Percentiles rank a stretch among this genome's conserved stretches.
Evolutionary conservation across 2,113 vertebrate species (phyloP).

Genomic region (Corapipo altera): DNA sequence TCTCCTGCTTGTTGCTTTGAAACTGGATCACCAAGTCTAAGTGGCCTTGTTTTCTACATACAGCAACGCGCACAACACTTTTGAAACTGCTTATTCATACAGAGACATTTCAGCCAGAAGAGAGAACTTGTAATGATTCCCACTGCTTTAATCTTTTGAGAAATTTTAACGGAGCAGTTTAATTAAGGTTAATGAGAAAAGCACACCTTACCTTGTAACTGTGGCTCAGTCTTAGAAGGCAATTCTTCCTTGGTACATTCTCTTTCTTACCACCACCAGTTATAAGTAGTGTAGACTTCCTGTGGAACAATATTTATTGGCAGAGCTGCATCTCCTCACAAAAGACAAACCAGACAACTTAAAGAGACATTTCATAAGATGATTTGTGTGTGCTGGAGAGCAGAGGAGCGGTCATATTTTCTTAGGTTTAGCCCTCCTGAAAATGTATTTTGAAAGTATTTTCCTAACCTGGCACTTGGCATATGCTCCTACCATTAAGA

Average conservation of each 20-base stretch:
- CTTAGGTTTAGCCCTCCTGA: background rate
- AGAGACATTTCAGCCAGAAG: background rate
- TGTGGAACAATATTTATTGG: background rate
- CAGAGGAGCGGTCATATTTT: background rate
- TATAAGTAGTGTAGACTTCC: background rate
- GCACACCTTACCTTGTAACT: background rate
- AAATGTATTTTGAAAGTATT: background rate
- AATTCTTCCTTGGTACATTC: background rate
- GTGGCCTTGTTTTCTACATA: background rate
- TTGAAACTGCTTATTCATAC: background rate
- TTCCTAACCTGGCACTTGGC: background rate
- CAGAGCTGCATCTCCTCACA: background rate
- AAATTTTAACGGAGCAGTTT: background rate
- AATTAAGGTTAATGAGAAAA: constrained; percentile 11
- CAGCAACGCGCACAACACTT: background rate
- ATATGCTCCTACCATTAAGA: background rate
- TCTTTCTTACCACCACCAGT: background rate
- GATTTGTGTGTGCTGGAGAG: background rate
- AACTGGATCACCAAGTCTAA: background rate
- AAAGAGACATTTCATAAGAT: background rate
- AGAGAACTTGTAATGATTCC: background rate
- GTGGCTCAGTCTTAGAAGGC: background rate
- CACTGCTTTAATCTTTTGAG: background rate
- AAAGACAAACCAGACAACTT: background rate
- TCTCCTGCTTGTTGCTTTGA: background rate